Conservation (phyloP, 2,888 invertebrate genomes). For the Trissonchulus latispiculum region DNA sequence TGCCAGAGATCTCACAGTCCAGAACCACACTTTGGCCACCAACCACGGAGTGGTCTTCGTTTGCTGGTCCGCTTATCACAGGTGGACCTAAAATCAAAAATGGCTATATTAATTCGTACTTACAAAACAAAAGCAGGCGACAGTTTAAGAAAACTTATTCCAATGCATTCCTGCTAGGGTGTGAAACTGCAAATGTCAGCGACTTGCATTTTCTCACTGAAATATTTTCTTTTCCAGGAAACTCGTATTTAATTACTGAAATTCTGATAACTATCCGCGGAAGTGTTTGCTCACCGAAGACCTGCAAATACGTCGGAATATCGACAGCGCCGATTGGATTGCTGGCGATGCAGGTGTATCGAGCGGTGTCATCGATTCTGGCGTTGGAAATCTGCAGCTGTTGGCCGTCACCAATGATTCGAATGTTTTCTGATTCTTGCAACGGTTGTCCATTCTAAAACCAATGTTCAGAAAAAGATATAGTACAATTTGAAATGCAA, state of each 20-base stretch:
- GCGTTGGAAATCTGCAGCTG: slow-evolving; percentile 35
- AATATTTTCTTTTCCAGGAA: no score
- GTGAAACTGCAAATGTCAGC: no score
- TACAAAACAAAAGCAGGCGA: no score
- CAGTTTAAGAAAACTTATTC: no score
- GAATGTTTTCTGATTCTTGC: slow-evolving; percentile 27
- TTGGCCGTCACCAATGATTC: slow-evolving; percentile 32
- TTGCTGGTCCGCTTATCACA: no score
- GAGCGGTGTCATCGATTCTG: slow-evolving; percentile 21
- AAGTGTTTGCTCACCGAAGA: slow-evolving; percentile 30
- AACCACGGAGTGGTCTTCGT: slow-evolving; percentile 30
- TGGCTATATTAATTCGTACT: no score
- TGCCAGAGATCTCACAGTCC: slow-evolving; percentile 31
- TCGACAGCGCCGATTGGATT: slow-evolving; percentile 39
- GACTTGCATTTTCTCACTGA: no score
- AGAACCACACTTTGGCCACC: slow-evolving; percentile 28
- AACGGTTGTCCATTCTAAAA: slow-evolving; percentile 34
- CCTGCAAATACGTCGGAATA: slow-evolving; percentile 35
- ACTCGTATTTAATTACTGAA: no score
- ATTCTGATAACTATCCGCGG: no score
- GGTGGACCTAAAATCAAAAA: no score
- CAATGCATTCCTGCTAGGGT: no score
- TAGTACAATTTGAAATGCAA: background rate
- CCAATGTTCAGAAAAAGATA: no score
- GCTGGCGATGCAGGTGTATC: slow-evolving; percentile 40